Base-by-base conservation (phyloP, 92 coral and sea anemone genomes). In the Zoanthus gigantus region DNA sequence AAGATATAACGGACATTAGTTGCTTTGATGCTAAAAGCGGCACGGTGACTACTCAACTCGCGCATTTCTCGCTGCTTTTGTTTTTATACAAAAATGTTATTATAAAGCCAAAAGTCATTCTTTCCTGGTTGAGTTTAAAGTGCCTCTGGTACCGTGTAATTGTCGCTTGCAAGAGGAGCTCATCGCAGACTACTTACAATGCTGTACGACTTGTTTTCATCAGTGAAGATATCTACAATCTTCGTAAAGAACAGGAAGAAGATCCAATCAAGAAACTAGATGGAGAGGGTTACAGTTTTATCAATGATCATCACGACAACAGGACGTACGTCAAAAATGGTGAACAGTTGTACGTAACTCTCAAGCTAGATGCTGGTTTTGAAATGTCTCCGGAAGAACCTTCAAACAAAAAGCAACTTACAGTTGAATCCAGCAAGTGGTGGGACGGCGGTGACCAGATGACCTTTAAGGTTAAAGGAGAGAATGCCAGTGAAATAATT, bases 401-500 rank as follows among this genome's bases (percentile, higher is more conserved):
- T 23, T 79, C 84, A 37, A 13, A 60, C 32, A 60, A 71, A 79
- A 79, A 79, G 56, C 15, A 61, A 0, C 72, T 79, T 15, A 28
- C 11, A 31, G 84, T 79, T 18, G 54, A 79, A 6, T 34, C 84
- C 15, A 2, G 12, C 54, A 58, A 60, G 57, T 79, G 84, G 84
- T 79, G 84, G 84, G 9, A 14, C 0, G 23, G 47, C 46, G 84
- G 84, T 18, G 84, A 32, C 6, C 84, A 79, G 84, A 23, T 79
- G 57, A 45, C 29, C 29, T 79, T 79, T 31, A 45, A 32, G 42
- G 34, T 79, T 2, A 18, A 60, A 2, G 84, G 84, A 42, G 84
- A 79, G 16, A 58, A n/a, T n/a, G 84, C 50, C 0, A 60, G 53
- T 13, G 84, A 79, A 45, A 79, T 72, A 58, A 18, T 79, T 18